Evolutionary conservation across 1,140 invertebrate species (phyloP).

Genomic region (Temnothorax curvispinosus): DNA sequence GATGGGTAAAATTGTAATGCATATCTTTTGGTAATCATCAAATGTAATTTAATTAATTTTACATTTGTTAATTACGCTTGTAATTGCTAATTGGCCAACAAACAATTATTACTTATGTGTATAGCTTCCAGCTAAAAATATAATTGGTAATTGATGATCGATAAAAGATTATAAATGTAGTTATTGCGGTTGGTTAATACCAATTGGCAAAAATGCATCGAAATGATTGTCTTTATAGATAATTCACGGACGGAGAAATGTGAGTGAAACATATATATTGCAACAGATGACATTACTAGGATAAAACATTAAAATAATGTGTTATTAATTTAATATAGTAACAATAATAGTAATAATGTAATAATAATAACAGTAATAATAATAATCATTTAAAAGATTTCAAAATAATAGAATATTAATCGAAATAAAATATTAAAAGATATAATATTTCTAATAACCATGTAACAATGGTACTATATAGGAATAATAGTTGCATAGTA

Average conservation of each 20-base stretch:
- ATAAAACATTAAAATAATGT: slow-evolving; percentile 41
- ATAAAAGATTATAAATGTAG: slow-evolving; percentile 10
- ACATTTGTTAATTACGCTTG: slow-evolving; percentile 29
- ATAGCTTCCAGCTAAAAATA: neutral
- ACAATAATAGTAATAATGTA: slow-evolving; percentile 44
- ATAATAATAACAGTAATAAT: slow-evolving; percentile 47
- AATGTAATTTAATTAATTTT: slow-evolving; percentile 24
- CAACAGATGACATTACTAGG: neutral
- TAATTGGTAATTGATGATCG: neutral
- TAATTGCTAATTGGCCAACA: neutral
- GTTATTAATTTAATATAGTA: slow-evolving; percentile 48
- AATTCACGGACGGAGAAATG: slow-evolving; percentile 6
- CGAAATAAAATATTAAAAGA: slow-evolving; percentile 25
- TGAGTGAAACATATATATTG: neutral
- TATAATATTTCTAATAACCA: slow-evolving; percentile 33
- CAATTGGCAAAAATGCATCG: neutral
- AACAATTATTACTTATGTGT: slow-evolving; percentile 9
- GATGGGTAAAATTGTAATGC: slow-evolving; percentile 1
- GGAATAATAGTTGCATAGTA: slow-evolving; percentile 40
- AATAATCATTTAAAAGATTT: slow-evolving; percentile 18
- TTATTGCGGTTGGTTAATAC: slow-evolving; percentile 24
- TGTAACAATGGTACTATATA: slow-evolving; percentile 41
- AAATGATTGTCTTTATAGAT: slow-evolving; percentile 1
- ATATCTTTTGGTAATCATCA: neutral
- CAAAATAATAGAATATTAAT: slow-evolving; percentile 36